These are phyloP conservation scores for Drosophila imparisetae DNA, from an alignment of 2,888 invertebrate species.

Conservation along the genomic window DNA sequence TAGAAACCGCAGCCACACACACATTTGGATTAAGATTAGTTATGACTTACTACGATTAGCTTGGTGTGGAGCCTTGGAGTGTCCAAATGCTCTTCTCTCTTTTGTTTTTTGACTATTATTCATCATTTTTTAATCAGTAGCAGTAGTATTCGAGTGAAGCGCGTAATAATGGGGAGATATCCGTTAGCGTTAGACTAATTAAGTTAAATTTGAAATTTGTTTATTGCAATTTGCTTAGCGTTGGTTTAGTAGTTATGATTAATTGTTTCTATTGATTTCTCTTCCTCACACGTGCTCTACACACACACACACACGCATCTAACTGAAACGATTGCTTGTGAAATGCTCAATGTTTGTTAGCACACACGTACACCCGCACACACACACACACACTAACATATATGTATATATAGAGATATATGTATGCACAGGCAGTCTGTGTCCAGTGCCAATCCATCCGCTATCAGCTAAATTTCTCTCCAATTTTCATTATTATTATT, in stretches of 20 bases:
- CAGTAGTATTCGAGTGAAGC: slow-evolving; percentile 69
- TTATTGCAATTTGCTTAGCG: slow-evolving; percentile 67
- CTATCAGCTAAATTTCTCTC: slow-evolving; percentile 43
- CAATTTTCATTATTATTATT: slow-evolving; percentile 28
- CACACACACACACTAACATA: slow-evolving; percentile 4
- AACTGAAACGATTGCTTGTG: slow-evolving; percentile 51
- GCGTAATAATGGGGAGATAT: slow-evolving; percentile 50
- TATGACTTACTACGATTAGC: slow-evolving; percentile 59
- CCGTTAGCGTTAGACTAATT: slow-evolving; percentile 73
- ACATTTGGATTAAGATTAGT: slow-evolving; percentile 59
- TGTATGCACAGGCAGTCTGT: slow-evolving; percentile 37
- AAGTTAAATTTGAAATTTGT: slow-evolving; percentile 67
- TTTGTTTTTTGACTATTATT: slow-evolving; percentile 68
- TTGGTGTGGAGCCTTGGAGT: slow-evolving; percentile 27
- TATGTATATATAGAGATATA: background rate
- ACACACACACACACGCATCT: slow-evolving; percentile 29
- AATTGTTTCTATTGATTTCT: slow-evolving; percentile 53
- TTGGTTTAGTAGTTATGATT: slow-evolving; percentile 67
- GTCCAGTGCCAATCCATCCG: slow-evolving; percentile 65
- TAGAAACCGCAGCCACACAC: slow-evolving; percentile 32
- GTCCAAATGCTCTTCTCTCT: slow-evolving; percentile 51
- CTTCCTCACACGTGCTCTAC: background rate
- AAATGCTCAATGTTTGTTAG: slow-evolving; percentile 71
- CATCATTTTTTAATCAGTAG: slow-evolving; percentile 22
- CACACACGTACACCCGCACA: slow-evolving; percentile 21